Conservation (phyloP, 1,140 invertebrate genomes). For the Drosophila baimaii region DNA sequence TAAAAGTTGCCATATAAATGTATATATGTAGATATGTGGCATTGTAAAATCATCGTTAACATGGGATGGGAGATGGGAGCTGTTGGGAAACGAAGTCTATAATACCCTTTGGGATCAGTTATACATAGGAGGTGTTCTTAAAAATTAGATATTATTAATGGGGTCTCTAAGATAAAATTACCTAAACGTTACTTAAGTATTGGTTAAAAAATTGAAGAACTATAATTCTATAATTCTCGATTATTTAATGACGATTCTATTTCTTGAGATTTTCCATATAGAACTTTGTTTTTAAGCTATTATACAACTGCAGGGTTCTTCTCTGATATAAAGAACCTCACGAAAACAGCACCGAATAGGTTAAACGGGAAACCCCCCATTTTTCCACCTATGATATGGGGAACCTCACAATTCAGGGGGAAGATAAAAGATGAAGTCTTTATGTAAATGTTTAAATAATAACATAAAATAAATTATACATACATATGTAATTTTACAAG, state of each 20-base stretch:
- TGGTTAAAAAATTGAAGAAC: too few relatives aligned
- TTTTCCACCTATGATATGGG: too few relatives aligned
- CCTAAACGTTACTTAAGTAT: too few relatives aligned
- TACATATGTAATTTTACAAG: neutral
- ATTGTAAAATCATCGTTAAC: conserved; percentile 1
- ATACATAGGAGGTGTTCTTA: neutral
- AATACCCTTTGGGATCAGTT: neutral
- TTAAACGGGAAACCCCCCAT: too few relatives aligned
- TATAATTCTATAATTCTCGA: too few relatives aligned
- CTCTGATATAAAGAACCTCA: neutral
- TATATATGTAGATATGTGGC: conserved; percentile 10
- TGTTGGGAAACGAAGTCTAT: neutral
- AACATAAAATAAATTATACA: too few relatives aligned
- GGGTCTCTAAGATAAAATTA: neutral
- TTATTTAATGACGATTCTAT: too few relatives aligned
- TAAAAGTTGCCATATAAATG: conserved; percentile 12
- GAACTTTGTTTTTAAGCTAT: neutral
- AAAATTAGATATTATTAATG: neutral
- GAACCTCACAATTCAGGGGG: too few relatives aligned
- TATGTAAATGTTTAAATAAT: too few relatives aligned
- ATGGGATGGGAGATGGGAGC: neutral
- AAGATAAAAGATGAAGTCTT: too few relatives aligned
- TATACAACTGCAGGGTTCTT: neutral
- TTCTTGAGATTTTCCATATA: too few relatives aligned
- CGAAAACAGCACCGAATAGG: neutral